Base-by-base conservation (phyloP, 2,113 vertebrate species). In the Machaerirhynchus nigripectus region DNA sequence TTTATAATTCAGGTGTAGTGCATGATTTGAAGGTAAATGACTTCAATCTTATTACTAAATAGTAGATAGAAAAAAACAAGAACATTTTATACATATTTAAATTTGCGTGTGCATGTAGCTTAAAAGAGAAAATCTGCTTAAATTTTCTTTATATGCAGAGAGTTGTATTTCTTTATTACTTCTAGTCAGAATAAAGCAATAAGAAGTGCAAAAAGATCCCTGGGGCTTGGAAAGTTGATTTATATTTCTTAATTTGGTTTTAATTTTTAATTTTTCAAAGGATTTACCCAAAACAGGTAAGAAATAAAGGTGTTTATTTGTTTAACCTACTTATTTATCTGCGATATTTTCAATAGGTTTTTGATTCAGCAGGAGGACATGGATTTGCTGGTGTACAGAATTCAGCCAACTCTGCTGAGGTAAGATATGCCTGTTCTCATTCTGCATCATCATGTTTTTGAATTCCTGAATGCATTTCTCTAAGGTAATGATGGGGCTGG, bases 291-390 rank as follows among this genome's bases (percentile, higher is more conserved):
- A 73, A 31, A 37, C 21, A n/a, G 14, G 3, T 56, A 35, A 65
- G 27, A 86, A 40, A 28, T 39, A 53, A 74, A 76, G 8, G 16
- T 21, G 13, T 70, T 95, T 75, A 61, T 85, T 81, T 65, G 17
- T 78, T 85, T 71, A 47, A 77, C 17, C 33, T 69, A 22, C 40
- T 83, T 67, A 78, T 78, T 95, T 91, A 37, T 63, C 30, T 84
- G 14, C 46, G 28, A 91, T 60, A 26, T 89, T 84, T 87, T 95
- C 69, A 63, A 94, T 96, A 99, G 99, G 97, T 99, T 96, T 99
- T 99, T 97, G 99, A 99, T 91, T 96, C 98, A 46, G 93, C 98
- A 55, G 97, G 97, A 92, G 98, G 97, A 95, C 97, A 98, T 97
- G 95, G 95, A 93, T 56, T 97, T 96, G 64, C 96, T 57, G 95